Base-by-base conservation (phyloP, 2,888 invertebrate genomes). In the Frankliniella intonsa region DNA sequence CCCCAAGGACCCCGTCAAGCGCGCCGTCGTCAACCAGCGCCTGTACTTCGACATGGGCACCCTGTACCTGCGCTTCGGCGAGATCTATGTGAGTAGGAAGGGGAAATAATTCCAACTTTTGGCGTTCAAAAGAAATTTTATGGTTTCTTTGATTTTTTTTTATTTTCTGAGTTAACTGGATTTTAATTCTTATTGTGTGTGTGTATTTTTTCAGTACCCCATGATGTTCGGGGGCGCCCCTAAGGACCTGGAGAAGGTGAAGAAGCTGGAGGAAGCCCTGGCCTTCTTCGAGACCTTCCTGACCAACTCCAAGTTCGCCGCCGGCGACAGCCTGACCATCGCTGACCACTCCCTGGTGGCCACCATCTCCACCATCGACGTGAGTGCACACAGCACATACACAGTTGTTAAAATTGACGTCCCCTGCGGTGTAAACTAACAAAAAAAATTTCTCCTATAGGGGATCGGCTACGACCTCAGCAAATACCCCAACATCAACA, bases 1-100 rank as follows among this genome's bases (percentile, higher is more conserved):
- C 87, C 96, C 96, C 3, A 94, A 92, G 86, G 94, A 95, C 85
- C 92, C 94, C 11, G 91, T 93, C 86, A 92, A 92, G 85, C 90
- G 95, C 69, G 96, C 94, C 0, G 82, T 92, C 2, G 93, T 97
- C 81, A 94, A 96, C 88, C 93, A 94, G 86, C 90, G 93, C 82
- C 88, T 96, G 83, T 94, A 93, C 88, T 96, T 95, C 87, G 95
- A 96, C 86, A 90, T 93, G 86, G 94, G 94, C 49, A 93, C 92
- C 0, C 88, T 97, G 9, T 94, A 93, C 88, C 89, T 90, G 83
- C 90, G 92, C 86, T 92, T 94, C 85, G 89, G 90, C 7, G 93
- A 93, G 83, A 93, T 93, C 86, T 94, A 93, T 86, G 94, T 94
- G 87, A 90, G 93, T 91, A 84, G 84, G 5, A 38, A 5, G 38